These are phyloP conservation scores for Lypha dubia DNA, from an alignment of 2,888 invertebrate genomes.

Conservation along the genomic window DNA sequence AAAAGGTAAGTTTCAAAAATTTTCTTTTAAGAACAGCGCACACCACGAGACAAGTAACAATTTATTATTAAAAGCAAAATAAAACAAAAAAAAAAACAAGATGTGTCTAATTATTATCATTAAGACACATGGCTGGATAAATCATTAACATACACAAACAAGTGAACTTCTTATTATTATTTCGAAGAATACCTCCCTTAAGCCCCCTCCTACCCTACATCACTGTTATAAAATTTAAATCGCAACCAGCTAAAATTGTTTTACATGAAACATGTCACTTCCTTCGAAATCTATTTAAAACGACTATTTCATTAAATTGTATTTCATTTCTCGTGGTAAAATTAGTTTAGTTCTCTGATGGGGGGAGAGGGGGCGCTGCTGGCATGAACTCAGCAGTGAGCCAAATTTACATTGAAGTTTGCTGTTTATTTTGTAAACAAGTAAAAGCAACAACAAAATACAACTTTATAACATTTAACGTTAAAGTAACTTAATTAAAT, in stretches of 20 bases:
- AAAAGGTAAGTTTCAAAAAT: constrained; percentile 8
- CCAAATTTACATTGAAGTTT: constrained; percentile 47
- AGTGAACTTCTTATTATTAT: background rate
- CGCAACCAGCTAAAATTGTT: constrained; percentile 47
- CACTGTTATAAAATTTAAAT: constrained; percentile 15
- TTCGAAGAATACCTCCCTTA: background rate
- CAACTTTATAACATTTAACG: constrained; percentile 35
- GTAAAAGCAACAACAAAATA: constrained; percentile 14
- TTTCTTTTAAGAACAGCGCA: background rate
- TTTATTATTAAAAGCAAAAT: constrained; percentile 2
- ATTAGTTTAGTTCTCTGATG: too few species aligned
- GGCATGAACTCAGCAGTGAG: constrained; percentile 34
- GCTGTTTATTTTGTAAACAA: constrained; percentile 3
- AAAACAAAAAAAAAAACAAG: background rate
- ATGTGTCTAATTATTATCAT: constrained; percentile 18
- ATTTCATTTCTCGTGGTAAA: constrained; percentile 11
- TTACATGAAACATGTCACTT: constrained; percentile 30
- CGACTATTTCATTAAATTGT: constrained; percentile 64
- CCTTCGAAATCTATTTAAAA: constrained; percentile 44
- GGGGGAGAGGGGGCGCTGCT: constrained; percentile 1
- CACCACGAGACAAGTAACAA: background rate
- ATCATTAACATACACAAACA: constrained; percentile 14
- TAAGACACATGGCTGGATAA: constrained; percentile 16
- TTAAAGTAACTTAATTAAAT: constrained; percentile 68
- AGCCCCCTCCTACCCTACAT: background rate